These are phyloP conservation scores for Venustoraphidia nigricollis DNA, from an alignment of 2,888 invertebrate species.

Conservation along the genomic window DNA sequence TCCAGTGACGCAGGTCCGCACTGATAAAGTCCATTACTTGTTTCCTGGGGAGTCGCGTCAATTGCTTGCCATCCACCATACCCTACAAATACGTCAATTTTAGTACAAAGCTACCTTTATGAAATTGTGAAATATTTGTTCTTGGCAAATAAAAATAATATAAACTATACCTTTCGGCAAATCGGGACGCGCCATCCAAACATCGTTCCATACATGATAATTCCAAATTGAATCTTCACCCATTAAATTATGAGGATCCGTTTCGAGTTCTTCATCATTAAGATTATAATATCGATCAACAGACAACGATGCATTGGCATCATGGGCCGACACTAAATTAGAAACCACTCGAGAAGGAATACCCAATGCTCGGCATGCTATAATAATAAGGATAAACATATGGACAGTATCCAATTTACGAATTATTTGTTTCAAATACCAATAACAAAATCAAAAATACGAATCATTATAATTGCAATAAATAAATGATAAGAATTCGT, in stretches of 20 bases:
- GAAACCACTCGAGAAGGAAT: conserved; percentile 69
- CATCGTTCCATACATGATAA: conserved; percentile 81
- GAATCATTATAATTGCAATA: no score
- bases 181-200: conserved; percentile 73
- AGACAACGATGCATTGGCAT: conserved; percentile 61
- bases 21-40: conserved; percentile 52
- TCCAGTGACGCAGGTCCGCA: conserved; percentile 69
- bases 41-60: conserved; percentile 74
- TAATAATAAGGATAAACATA: conserved; percentile 8
- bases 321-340: conserved; percentile 74
- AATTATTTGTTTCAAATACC: no score
- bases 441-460: no score
- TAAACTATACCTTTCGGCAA: conserved; percentile 37
- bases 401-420: no score
- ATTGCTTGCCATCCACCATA: conserved; percentile 86
- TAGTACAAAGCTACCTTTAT: no score
- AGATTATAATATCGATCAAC: conserved; percentile 62
- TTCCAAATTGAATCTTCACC: conserved; percentile 74
- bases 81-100: conserved; percentile 26
- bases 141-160: not conserved
- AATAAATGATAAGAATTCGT: no score
- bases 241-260: conserved; percentile 47
- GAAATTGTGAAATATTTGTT: no score
- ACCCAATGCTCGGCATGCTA: conserved; percentile 65
- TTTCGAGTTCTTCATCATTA: conserved; percentile 46